Evolutionary conservation across 2,888 invertebrate genomes (phyloP).

Genomic region (Choreutis nemorana): DNA sequence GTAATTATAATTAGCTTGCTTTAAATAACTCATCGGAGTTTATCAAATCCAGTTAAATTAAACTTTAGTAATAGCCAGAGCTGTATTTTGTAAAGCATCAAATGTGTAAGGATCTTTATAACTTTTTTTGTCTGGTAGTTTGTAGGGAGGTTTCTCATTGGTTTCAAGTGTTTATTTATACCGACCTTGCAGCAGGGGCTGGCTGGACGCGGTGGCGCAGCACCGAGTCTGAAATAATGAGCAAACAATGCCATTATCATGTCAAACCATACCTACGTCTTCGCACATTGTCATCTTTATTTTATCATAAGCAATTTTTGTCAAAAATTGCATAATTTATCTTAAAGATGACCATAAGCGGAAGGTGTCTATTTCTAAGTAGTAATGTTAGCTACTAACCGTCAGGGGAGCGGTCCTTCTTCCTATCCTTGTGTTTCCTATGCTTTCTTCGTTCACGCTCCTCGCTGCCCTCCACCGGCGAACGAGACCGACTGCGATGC

Average conservation of each 20-base stretch:
- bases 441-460: constrained; percentile 63
- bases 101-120: too few species aligned
- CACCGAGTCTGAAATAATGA: constrained; percentile 64
- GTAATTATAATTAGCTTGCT: too few species aligned
- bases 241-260: constrained; percentile 59
- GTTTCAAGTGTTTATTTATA: too few species aligned
- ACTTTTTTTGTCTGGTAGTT: too few species aligned
- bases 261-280: constrained; percentile 34
- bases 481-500: constrained; percentile 67
- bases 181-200: constrained; percentile 40
- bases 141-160: too few species aligned
- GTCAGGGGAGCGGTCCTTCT: constrained; percentile 62
- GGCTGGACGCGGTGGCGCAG: constrained; percentile 41
- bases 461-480: constrained; percentile 59
- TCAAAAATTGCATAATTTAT: background rate
- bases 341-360: constrained; percentile 29
- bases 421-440: constrained; percentile 64
- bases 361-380: constrained; percentile 21
- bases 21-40: too few species aligned
- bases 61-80: too few species aligned
- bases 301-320: background rate
- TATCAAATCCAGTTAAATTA: too few species aligned
- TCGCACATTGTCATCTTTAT: constrained; percentile 27
- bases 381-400: constrained; percentile 46
- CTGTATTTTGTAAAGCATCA: too few species aligned